Base-by-base conservation (phyloP, 2,888 invertebrate species). In the Exocentrus adspersus region DNA sequence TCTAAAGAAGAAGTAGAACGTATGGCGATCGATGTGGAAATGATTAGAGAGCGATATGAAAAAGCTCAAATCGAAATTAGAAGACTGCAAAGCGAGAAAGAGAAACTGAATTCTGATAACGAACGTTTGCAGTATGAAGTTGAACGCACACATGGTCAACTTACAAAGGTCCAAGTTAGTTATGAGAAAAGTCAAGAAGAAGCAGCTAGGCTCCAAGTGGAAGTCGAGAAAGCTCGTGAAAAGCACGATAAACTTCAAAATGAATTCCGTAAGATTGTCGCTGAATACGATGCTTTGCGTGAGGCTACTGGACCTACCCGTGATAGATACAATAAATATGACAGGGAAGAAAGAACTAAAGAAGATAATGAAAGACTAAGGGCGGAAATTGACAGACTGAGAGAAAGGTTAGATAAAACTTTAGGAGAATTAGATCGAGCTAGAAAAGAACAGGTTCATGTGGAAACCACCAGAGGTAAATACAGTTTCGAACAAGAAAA, bases 121-220 rank as follows among this genome's bases (percentile, higher is more conserved):
- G 94, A 95, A 81, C 86, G 94, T 56, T 84, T 94, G 67, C 91
- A 92, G 75, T 95, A 94, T 74, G 94, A 95, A 82, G 84, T 93
- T 67, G 95, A 96, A 74, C 85, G 95, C 67, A 90, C 94, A 0
- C 94, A 95, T 84, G 90, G 92, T 62, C 94, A 95, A 78, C 89
- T 91, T 75, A 90, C 89, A 68, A 95, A 96, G 83, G 90, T 92
- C 9, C 93, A 93, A 79, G 91, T 91, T 9, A 90, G 91, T 4
- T 91, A 94, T 66, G 95, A 95, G 79, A 94, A 95, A 77, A 91
- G 92, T 54, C 94, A 95, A 80, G 95, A 96, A 79, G 96, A 96
- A 83, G 88, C 93, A 74, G 91, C 93, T 0, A 87, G 94, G 75
- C 88, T 94, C 75, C 93, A 94, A 78, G 86, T 94, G 54, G 95